Evolutionary conservation across 1,140 invertebrate genomes (phyloP), one percentile per base, ranked within the genome.

Genomic region (Papilio polytes): DNA sequence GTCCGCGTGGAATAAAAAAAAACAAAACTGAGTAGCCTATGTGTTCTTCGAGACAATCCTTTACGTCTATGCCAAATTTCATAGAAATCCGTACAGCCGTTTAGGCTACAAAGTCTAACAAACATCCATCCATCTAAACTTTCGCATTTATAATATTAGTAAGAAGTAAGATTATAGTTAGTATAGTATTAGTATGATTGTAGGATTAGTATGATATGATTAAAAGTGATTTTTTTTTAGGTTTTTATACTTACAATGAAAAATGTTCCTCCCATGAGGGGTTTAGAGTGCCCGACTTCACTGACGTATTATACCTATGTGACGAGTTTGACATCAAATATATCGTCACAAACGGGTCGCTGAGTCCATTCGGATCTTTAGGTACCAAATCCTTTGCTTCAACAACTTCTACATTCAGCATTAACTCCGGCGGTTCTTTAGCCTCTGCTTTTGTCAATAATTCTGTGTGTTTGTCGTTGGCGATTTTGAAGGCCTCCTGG

Each of bases 221-320:
- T n/a, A n/a, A n/a, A n/a, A n/a, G n/a, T n/a, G n/a, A n/a, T n/a
- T n/a, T n/a, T n/a, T n/a, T n/a, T n/a, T n/a, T n/a, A n/a, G n/a
- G n/a, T n/a, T n/a, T n/a, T n/a, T n/a, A n/a, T 26, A 97, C 98
- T 98, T 96, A 99, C 98, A 99, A 96, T 92, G 98, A 98, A 95
- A 99, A 99, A 95, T 98, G 98, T 95, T 99, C 99, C 91, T 99
- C 99, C 99, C 99, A 99, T 22, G 97, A 95, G 0, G 99, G 99
- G 94, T 97, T 97, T 6, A 99, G 95, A 1, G 99, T 99, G 83
- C 96, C 96, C 8, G 97, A 96, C 95, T 99, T 99, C 1, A 99
- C 98, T 12, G 98, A 98, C 20, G 99, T 99, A 82, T 98, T 98
- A 86, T 98, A 98, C 83, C 97, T 96, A 87, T 97, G 97, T 1